Evolutionary conservation across 2,113 vertebrate genomes (phyloP).

Genomic region (Xenopus laevis): DNA sequence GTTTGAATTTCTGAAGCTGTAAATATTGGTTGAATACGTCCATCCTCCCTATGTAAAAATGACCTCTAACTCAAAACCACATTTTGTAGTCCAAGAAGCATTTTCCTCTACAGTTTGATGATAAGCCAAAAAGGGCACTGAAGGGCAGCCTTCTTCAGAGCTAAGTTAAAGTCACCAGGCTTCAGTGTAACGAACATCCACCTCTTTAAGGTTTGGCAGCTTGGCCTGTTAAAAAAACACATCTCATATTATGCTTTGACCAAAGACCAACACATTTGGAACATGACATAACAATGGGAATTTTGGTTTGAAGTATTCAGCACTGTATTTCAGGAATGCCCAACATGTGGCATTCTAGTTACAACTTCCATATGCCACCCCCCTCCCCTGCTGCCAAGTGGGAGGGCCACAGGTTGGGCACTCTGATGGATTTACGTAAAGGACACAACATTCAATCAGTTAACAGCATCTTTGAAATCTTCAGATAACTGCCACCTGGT

Average conservation of each 20-base stretch:
- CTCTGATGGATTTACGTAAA: too few species aligned
- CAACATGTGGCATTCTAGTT: too few species aligned
- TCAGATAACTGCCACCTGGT: too few species aligned
- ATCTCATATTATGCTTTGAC: background rate
- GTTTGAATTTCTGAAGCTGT: conserved; percentile 63
- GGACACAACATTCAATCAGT: too few species aligned
- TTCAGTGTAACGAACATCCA: conserved; percentile 96
- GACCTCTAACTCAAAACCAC: conserved; percentile 64
- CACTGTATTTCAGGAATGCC: too few species aligned
- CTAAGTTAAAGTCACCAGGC: conserved; percentile 80
- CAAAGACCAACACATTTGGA: too few species aligned
- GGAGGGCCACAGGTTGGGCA: too few species aligned
- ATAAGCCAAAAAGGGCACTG: conserved; percentile 48
- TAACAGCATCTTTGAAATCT: too few species aligned
- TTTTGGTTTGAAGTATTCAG: too few species aligned
- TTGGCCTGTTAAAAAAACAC: conserved; percentile 74
- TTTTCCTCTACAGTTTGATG: conserved; percentile 56
- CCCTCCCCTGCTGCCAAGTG: too few species aligned
- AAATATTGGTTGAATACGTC: conserved; percentile 53
- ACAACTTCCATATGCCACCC: too few species aligned
- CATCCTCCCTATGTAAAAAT: conserved; percentile 51
- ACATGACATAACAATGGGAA: too few species aligned
- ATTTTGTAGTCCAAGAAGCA: conserved; percentile 53
- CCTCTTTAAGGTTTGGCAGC: conserved; percentile 95
- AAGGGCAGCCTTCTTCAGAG: conserved; percentile 20